Base-by-base conservation (phyloP, 2,888 invertebrate genomes). In the Apamea anceps region DNA sequence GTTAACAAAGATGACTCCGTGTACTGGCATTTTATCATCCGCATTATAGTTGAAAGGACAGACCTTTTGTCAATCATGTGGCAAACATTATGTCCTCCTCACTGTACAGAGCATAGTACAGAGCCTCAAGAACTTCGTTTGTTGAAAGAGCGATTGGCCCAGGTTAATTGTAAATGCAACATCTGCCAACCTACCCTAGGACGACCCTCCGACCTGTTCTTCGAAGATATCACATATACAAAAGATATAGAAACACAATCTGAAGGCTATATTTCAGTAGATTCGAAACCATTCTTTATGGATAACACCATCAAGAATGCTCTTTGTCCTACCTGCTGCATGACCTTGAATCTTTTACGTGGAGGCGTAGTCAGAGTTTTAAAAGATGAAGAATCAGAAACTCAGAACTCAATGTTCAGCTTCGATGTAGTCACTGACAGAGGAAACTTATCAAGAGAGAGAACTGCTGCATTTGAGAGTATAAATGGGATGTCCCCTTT, bases 341-440 rank as follows among this genome's bases (percentile, higher is more conserved):
- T 93, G 72, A 92, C 93, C 18, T 84, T 93, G 77, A 92, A 89
- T 80, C 75, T 94, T 32, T 80, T 94, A 68, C 89, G 91, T 48
- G 87, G 88, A 21, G 90, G 88, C 60, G 72, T 86, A 2, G 81
- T 90, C 2, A 94, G 87, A 85, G 77, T 94, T 68, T 86, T 93
- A 32, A 95, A 95, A 92, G 96, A 96, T 73, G 93, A 93, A 81
- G 94, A 93, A 79, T 89, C 91, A 0, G 94, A 93, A 90, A 93
- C 93, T 0, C 90, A 85, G 25, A 63, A 85, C 0, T 82, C 89
- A 54, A 89, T 91, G 77, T 88, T 90, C 60, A 84, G 75, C 48
- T 85, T 84, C 15, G 93, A 96, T 79, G 94, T 94, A 87, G 90
- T 91, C 1, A 92, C 91, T 0, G 92, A 88, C 5, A 89, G 89